Evolutionary conservation across 2,113 vertebrate species (phyloP), one percentile per base, ranked within the genome.

Genomic region (Eira barbara): DNA sequence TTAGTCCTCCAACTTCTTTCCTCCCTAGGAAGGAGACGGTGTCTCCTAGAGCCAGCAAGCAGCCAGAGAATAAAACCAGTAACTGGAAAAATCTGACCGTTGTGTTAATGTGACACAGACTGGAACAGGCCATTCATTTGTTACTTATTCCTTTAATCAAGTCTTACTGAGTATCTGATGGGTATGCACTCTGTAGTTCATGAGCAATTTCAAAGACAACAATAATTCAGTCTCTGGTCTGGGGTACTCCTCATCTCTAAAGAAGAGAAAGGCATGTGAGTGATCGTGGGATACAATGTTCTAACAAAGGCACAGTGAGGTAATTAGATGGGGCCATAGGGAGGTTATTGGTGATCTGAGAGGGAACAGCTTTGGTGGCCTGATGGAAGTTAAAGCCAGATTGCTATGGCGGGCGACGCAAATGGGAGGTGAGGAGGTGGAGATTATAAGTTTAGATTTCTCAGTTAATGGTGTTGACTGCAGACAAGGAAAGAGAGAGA

Each of bases 341-440:
- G 47, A 82, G 79, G 55, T 74, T 14, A 49, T 1, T 8, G 36
- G 69, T 11, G 63, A 76, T 47, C 74, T 29, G 0, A n/a, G 20
- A 18, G 65, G 67, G 18, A 55, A 65, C 5, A 15, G 47, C 23
- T 69, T 61, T 34, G 20, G 42, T 10, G 12, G 6, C 4, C 0
- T 39, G 5, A 57, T 14, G 4, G 79, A 45, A 42, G 47, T 89
- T 45, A 55, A 83, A 49, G 29, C 76, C 76, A 59, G 85, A 80
- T 86, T 73, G 83, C 82, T 63, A 4, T 9, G 49, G 69, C 80
- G 2, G 25, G 55, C 36, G 65, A 55, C 39, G 31, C 17, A 76
- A 84, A 81, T 14, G 67, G 52, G 57, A 82, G 91, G 92, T 73
- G 83, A 92, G 63, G 34, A 80, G 88, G 91, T 96, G 49, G 90